Evolutionary conservation across 2,888 invertebrate species (phyloP).

Genomic region (Chymomyza procnemis): DNA sequence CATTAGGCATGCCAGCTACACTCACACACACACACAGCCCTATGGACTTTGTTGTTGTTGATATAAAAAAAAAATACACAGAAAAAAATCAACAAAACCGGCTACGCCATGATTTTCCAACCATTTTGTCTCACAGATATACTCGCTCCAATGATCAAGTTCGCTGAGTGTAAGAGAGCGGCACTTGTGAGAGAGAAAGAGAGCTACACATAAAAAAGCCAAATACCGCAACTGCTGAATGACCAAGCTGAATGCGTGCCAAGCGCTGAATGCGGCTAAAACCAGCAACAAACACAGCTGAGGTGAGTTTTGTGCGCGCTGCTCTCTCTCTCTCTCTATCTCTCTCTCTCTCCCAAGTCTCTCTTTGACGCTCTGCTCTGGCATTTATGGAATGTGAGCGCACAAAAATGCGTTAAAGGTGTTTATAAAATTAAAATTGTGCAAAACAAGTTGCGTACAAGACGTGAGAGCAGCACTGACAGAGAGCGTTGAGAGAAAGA

Average conservation of each 20-base stretch:
- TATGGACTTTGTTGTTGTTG: neutral
- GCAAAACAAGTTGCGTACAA: conserved; percentile 66
- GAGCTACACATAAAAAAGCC: conserved; percentile 32
- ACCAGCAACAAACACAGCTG: conserved; percentile 13
- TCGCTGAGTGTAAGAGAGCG: neutral
- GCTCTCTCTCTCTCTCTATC: conserved; percentile 3
- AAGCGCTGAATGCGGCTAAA: conserved; percentile 54
- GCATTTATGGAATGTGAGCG: conserved; percentile 72
- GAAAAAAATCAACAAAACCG: conserved; percentile 15
- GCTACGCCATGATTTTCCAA: conserved; percentile 60
- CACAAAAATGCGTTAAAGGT: conserved; percentile 72
- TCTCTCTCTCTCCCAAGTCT: no score
- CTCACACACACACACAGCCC: neutral
- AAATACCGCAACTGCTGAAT: conserved; percentile 1
- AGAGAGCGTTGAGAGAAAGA: no score
- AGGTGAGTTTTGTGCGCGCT: conserved; percentile 50
- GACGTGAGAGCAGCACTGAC: conserved; percentile 12
- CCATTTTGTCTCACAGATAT: conserved; percentile 60
- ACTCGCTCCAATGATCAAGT: conserved; percentile 11
- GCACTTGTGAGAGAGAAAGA: conserved; percentile 10
- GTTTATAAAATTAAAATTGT: conserved; percentile 73
- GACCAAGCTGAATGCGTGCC: neutral
- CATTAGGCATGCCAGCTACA: conserved; percentile 31
- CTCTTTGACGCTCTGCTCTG: conserved; percentile 31
- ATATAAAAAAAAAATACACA: neutral